Evolutionary conservation across 2,888 invertebrate species (phyloP).

Genomic region (Acheta domesticus): DNA sequence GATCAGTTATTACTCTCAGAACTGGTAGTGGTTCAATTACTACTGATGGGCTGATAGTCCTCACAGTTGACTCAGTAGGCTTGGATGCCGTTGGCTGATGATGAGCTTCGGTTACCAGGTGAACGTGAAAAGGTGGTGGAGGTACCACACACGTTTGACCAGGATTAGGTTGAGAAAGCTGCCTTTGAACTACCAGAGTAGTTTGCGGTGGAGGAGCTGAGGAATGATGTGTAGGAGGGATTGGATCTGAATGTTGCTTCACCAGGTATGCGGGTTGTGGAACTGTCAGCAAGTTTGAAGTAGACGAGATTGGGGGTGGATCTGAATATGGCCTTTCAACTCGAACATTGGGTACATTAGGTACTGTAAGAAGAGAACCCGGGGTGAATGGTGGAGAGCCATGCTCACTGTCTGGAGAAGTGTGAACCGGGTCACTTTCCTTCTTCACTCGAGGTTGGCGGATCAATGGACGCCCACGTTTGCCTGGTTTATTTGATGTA

Average conservation of each 20-base stretch:
- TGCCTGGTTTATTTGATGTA: slow-evolving; percentile 40
- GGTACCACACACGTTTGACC: slow-evolving; percentile 23
- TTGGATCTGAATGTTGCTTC: slow-evolving; percentile 66
- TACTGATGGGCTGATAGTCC: slow-evolving; percentile 11
- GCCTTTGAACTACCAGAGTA: slow-evolving; percentile 49
- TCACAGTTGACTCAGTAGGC: neutral
- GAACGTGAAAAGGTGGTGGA: slow-evolving; percentile 32
- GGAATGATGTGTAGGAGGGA: slow-evolving; percentile 56
- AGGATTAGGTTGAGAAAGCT: slow-evolving; percentile 52
- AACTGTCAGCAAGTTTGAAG: slow-evolving; percentile 53
- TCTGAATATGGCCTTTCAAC: slow-evolving; percentile 51
- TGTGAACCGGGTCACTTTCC: slow-evolving; percentile 55
- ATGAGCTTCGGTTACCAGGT: slow-evolving; percentile 28
- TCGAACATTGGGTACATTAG: slow-evolving; percentile 52
- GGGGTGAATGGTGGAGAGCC: slow-evolving; percentile 44
- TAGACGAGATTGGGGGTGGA: slow-evolving; percentile 27
- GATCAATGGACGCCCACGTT: slow-evolving; percentile 62
- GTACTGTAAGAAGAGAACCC: slow-evolving; percentile 49
- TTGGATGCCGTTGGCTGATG: slow-evolving; percentile 18
- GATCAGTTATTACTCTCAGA: slow-evolving; percentile 35
- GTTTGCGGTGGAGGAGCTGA: slow-evolving; percentile 42
- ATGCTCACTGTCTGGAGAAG: slow-evolving; percentile 48
- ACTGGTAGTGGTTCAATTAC: slow-evolving; percentile 33
- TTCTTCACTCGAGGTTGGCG: slow-evolving; percentile 65
- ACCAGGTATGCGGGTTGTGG: slow-evolving; percentile 56